A percentile compares a stretch with the other conserved stretches of the same genome.
Evolutionary conservation across 2,113 vertebrate species (phyloP).

Genomic region (Apaloderma vittatum): DNA sequence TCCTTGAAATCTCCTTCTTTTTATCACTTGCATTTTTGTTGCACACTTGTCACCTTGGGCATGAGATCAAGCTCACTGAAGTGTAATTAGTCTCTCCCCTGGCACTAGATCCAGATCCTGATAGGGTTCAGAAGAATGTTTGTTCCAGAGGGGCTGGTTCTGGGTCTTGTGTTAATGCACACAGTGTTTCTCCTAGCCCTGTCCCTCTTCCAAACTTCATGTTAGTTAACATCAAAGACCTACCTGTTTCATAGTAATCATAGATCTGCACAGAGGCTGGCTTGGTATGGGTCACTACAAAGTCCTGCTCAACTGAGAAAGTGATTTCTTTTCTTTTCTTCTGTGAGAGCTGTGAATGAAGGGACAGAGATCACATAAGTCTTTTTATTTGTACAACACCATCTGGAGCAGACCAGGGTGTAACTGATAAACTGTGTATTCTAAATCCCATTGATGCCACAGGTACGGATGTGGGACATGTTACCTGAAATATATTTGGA

Average conservation of each 20-base stretch:
- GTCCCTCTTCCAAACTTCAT: neutral
- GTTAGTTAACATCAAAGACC: neutral
- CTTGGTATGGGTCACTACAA: constrained; percentile 77
- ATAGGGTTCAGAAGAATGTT: neutral
- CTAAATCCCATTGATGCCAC: neutral
- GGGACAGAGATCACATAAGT: neutral
- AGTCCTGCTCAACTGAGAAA: constrained; percentile 74
- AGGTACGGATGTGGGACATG: neutral
- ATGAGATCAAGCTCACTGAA: neutral
- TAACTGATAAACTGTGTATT: neutral
- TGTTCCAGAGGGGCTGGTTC: neutral
- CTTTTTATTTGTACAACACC: neutral
- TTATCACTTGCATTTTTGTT: neutral
- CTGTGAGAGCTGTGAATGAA: constrained; percentile 22
- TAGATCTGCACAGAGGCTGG: constrained; percentile 83
- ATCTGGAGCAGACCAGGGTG: neutral
- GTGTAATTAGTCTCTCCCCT: neutral
- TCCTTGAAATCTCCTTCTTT: neutral
- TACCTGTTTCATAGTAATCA: constrained; percentile 89
- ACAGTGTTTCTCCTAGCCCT: neutral
- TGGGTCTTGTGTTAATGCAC: neutral
- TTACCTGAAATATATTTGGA: neutral
- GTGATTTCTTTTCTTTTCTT: constrained; percentile 45
- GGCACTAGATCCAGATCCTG: neutral
- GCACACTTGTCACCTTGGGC: neutral